A percentile compares a stretch with the other conserved stretches of the same genome.
These are phyloP conservation scores for Amphilophus citrinellus DNA, from an alignment of 2,113 vertebrate genomes.

Conservation along the genomic window DNA sequence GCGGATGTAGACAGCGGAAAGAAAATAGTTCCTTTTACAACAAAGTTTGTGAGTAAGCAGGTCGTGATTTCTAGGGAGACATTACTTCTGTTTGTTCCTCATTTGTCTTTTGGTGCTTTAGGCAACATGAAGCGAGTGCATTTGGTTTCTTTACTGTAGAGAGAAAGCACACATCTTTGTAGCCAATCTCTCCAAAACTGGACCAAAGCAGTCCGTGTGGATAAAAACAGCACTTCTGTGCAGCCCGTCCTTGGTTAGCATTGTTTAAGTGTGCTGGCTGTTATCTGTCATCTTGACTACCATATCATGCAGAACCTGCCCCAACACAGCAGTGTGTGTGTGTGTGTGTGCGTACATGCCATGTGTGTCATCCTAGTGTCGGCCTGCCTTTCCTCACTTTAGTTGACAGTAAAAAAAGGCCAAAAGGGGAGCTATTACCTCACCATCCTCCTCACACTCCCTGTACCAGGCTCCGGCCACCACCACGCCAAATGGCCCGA, in stretches of 20 bases:
- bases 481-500: slow-evolving; percentile 19
- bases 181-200: not conserved
- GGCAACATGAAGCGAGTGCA: not conserved
- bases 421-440: slow-evolving; percentile 54
- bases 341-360: not conserved
- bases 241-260: not conserved
- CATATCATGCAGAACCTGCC: slow-evolving; percentile 11
- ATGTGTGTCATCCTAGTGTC: slow-evolving; percentile 24
- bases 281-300: not conserved
- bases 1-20: not conserved
- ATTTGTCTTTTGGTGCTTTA: not conserved
- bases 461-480: slow-evolving; percentile 62
- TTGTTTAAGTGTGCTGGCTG: not conserved
- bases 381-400: slow-evolving; percentile 64
- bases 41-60: not conserved
- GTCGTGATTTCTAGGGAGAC: not conserved
- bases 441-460: slow-evolving; percentile 22
- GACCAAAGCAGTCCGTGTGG: not conserved
- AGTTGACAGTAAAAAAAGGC: slow-evolving; percentile 57
- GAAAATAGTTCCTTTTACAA: not conserved
- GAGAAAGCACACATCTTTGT: not conserved
- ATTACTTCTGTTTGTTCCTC: accelerated
- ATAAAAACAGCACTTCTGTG: not conserved
- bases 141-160: not conserved
- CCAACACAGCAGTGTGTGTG: slow-evolving; percentile 17